These are phyloP conservation scores for human DNA, from an alignment of 2,113 vertebrate genomes.

Conservation along the genomic window GRCh38 chr12:58134001-58134500, in stretches of 20 bases:
- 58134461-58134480: not conserved
- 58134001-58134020: not conserved
- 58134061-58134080: not conserved
- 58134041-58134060: not conserved
- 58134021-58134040: not conserved
- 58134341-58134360: not conserved
- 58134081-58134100: not conserved
- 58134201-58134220: not conserved
- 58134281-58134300: fast-evolving
- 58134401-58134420: not conserved
- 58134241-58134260: not conserved
- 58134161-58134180: not conserved
- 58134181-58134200: not conserved
- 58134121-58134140: not conserved
- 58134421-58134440: not conserved
- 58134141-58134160: not conserved
- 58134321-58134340: not conserved
- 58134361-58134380: not conserved
- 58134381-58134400: not conserved
- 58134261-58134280: not conserved
- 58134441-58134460: not conserved
- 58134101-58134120: not conserved
- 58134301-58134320: not conserved
- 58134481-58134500: not conserved
- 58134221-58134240: not conserved